These are phyloP conservation scores for Ictalurus furcatus DNA, from an alignment of 2,113 vertebrate genomes.

Conservation along the genomic window DNA sequence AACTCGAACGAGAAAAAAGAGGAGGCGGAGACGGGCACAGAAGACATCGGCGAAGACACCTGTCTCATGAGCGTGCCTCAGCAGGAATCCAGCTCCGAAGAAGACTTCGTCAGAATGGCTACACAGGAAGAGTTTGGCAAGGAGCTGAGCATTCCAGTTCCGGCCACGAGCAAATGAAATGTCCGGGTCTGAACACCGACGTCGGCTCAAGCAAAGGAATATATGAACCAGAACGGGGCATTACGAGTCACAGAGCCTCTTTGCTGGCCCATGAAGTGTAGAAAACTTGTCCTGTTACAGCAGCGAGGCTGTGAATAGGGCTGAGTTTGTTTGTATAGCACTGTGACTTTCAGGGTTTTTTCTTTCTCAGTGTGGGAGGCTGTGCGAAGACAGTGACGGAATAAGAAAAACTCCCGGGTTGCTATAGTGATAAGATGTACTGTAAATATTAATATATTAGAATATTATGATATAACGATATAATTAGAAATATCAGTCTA, in stretches of 20 bases:
- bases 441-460: background rate
- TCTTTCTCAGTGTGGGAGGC: slow-evolving; percentile 8
- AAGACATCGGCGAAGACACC: background rate
- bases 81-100: slow-evolving; percentile 51
- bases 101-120: slow-evolving; percentile 16
- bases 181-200: background rate
- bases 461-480: background rate
- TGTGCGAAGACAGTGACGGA: slow-evolving; percentile 23
- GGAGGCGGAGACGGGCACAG: background rate
- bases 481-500: too few relatives aligned
- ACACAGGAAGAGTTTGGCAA: slow-evolving; percentile 47
- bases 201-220: background rate
- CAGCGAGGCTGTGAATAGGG: background rate
- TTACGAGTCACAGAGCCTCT: background rate
- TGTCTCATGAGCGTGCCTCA: slow-evolving; percentile 40
- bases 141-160: slow-evolving; percentile 56
- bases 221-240: background rate
- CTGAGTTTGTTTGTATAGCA: background rate
- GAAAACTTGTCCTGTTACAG: background rate
- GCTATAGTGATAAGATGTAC: background rate
- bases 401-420: slow-evolving; percentile 17
- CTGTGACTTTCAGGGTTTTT: slow-evolving; percentile 11
- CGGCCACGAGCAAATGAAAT: slow-evolving; percentile 53
- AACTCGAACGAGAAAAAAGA: slow-evolving; percentile 42
- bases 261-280: background rate